These are phyloP conservation scores for Drosophila sp. DNA, from an alignment of 1,140 invertebrate genomes.

Conservation along the genomic window DNA sequence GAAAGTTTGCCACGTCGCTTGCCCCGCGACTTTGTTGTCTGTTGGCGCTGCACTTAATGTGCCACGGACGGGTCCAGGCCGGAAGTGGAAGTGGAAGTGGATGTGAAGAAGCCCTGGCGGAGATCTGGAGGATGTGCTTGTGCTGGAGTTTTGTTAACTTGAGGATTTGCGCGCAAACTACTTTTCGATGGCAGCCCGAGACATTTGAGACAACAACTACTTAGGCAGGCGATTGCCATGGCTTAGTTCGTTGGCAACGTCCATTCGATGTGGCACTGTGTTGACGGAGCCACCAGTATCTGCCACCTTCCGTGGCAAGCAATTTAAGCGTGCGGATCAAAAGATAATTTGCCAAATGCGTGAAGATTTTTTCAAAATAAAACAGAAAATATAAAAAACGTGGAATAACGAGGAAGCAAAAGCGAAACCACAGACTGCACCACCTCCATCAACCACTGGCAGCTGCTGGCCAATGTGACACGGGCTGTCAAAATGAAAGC, in stretches of 20 bases:
- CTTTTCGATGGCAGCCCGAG: slow-evolving; percentile 72
- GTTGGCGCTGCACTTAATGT: slow-evolving; percentile 74
- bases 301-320: slow-evolving; percentile 38
- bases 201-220: slow-evolving; percentile 75
- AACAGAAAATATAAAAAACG: slow-evolving; percentile 13
- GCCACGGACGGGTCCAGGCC: slow-evolving; percentile 48
- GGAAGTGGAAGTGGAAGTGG: too few relatives aligned
- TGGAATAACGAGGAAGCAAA: slow-evolving; percentile 15
- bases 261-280: slow-evolving; percentile 58
- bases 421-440: slow-evolving; percentile 10
- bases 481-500: slow-evolving; percentile 74
- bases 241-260: slow-evolving; percentile 66
- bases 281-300: slow-evolving; percentile 38
- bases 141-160: slow-evolving; percentile 75
- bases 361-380: slow-evolving; percentile 77
- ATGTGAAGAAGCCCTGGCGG: not conserved
- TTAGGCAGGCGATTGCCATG: slow-evolving; percentile 78
- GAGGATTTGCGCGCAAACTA: slow-evolving; percentile 84
- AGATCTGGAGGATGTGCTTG: not conserved
- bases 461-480: slow-evolving; percentile 60
- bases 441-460: slow-evolving; percentile 36
- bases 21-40: slow-evolving; percentile 67
- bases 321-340: slow-evolving; percentile 81
- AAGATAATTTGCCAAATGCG: slow-evolving; percentile 84
- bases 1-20: slow-evolving; percentile 49